Conservation (phyloP, 1,140 invertebrate genomes). For the Zaprionus gabonicus region DNA sequence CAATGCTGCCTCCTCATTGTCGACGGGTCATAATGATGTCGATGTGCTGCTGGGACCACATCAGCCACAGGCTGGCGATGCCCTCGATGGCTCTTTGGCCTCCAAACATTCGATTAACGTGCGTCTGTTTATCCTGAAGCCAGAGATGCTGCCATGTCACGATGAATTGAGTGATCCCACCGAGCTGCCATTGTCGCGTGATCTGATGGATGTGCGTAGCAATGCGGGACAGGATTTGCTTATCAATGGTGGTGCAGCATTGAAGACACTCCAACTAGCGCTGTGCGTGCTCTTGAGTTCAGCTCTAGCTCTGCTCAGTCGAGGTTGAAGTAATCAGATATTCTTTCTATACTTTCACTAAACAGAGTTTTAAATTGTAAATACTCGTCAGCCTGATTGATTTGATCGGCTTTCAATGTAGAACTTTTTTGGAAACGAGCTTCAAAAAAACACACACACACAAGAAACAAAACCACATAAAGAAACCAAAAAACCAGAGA, state of each 20-base stretch:
- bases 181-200: conserved; percentile 86
- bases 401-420: conserved; percentile 27
- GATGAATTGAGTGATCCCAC: conserved; percentile 87
- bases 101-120: conserved; percentile 73
- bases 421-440: conserved; percentile 70
- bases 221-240: conserved; percentile 69
- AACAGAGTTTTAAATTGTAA: conserved; percentile 40
- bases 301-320: conserved; percentile 32
- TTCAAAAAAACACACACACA: conserved; percentile 56
- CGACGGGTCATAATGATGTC: conserved; percentile 65
- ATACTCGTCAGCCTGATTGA: conserved; percentile 45
- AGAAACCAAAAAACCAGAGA: conserved; percentile 21
- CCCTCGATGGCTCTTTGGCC: conserved; percentile 56
- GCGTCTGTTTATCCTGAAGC: conserved; percentile 87
- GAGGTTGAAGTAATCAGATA: conserved; percentile 44
- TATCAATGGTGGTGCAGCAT: conserved; percentile 29
- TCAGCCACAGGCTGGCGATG: conserved; percentile 40
- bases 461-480: conserved; percentile 3
- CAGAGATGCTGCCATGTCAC: conserved; percentile 88
- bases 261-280: conserved; percentile 3
- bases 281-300: conserved; percentile 22
- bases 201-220: conserved; percentile 82
- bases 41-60: conserved; percentile 55
- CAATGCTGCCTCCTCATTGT: background rate
- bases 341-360: background rate